Conservation (phyloP, 2,797 vertebrate species). For the Erpetoichthys calabaricus region DNA sequence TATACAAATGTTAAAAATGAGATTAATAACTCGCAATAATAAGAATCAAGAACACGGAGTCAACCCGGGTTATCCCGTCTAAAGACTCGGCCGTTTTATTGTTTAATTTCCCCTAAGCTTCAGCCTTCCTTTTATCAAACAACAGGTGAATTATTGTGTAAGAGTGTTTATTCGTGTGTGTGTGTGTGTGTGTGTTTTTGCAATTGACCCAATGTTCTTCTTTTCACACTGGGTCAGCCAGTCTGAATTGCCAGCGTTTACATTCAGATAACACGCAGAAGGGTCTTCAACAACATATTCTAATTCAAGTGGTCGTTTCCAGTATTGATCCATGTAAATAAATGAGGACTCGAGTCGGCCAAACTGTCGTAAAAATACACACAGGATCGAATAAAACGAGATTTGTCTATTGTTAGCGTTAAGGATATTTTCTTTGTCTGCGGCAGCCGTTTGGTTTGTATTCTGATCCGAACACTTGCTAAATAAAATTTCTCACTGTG, state of each 20-base stretch:
- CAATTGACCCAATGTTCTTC: background rate
- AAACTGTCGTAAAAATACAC: conserved; percentile 33
- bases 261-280: conserved; percentile 19
- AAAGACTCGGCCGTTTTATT: too few relatives aligned
- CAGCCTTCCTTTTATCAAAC: too few relatives aligned
- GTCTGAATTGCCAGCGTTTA: conserved; percentile 20
- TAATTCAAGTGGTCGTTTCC: conserved; percentile 32
- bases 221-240: conserved; percentile 8
- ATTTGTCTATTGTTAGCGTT: conserved; percentile 21
- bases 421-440: background rate
- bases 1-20: too few relatives aligned
- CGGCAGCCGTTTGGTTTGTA: background rate
- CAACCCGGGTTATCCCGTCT: too few relatives aligned
- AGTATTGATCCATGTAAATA: conserved; percentile 47
- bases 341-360: conserved; percentile 28
- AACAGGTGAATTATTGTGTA: too few relatives aligned
- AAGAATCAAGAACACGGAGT: too few relatives aligned
- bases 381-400: conserved; percentile 28
- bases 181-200: conserved; percentile 5
- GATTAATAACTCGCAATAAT: too few relatives aligned
- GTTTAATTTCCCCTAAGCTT: too few relatives aligned
- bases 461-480: background rate
- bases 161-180: too few relatives aligned
- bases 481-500: too few relatives aligned
- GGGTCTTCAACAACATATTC: conserved; percentile 23